phyloP scores from a whole-genome alignment of 2,113 vertebrate genomes.

The Myxocyprinus asiaticus region DNA sequence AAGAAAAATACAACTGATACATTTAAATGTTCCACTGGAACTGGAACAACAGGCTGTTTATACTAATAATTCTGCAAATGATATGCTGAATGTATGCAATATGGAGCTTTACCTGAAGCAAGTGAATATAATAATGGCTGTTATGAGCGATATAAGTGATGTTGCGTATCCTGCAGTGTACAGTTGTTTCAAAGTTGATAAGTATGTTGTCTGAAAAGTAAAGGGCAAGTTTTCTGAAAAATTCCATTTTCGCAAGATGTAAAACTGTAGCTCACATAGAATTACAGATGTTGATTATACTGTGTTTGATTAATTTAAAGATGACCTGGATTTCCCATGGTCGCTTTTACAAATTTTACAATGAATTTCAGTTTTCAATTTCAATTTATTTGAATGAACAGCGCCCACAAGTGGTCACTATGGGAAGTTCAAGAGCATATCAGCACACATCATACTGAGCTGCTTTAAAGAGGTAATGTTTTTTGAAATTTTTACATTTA shows the following conservation, averaged over 20 bases:
- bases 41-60: background rate
- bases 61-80: background rate
- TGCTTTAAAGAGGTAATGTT: background rate
- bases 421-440: background rate
- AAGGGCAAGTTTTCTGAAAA: background rate
- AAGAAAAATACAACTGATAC: background rate
- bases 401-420: background rate
- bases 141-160: conserved; percentile 77
- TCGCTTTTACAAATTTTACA: too few relatives aligned
- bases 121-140: conserved; percentile 72
- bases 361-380: background rate
- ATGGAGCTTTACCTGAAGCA: conserved; percentile 70
- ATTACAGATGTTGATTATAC: background rate
- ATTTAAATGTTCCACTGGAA: background rate
- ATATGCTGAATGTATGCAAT: too few relatives aligned
- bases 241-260: background rate
- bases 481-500: background rate
- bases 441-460: background rate
- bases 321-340: too few relatives aligned
- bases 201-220: conserved; percentile 69
- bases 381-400: background rate
- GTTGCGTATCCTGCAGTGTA: conserved; percentile 79
- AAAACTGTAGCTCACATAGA: background rate
- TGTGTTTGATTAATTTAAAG: background rate
- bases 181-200: conserved; percentile 72